These are phyloP conservation scores for Acheta domesticus DNA, from an alignment of 2,888 invertebrate genomes.

Conservation along the genomic window DNA sequence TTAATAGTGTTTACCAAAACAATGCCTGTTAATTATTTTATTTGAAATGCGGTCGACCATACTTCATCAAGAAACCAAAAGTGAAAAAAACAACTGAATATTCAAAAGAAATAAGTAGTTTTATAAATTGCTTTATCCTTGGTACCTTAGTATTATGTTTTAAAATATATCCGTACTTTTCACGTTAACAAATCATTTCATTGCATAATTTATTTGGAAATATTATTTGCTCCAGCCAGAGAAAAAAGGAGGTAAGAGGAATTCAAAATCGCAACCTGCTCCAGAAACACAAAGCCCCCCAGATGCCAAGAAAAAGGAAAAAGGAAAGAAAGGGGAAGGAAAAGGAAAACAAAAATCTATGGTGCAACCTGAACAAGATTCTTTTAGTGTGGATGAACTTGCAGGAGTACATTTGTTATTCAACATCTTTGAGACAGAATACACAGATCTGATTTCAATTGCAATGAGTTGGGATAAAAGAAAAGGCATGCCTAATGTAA, in stretches of 20 bases:
- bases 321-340: neutral
- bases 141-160: no score
- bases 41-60: no score
- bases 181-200: no score
- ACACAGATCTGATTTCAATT: neutral
- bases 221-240: neutral
- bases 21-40: no score
- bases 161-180: no score
- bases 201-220: no score
- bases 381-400: neutral
- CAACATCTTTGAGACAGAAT: neutral
- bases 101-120: no score
- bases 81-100: no score
- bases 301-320: neutral
- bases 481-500: constrained; percentile 22
- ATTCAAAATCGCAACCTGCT: neutral
- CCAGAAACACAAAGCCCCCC: no score
- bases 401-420: neutral
- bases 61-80: no score
- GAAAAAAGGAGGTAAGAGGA: neutral
- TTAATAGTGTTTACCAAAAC: no score
- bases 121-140: no score
- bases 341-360: neutral
- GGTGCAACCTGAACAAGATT: neutral
- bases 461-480: neutral